Evolutionary conservation across 2,888 invertebrate genomes (phyloP), one percentile per base, ranked within the genome.

Genomic region (Caenorhabditis sp.): DNA sequence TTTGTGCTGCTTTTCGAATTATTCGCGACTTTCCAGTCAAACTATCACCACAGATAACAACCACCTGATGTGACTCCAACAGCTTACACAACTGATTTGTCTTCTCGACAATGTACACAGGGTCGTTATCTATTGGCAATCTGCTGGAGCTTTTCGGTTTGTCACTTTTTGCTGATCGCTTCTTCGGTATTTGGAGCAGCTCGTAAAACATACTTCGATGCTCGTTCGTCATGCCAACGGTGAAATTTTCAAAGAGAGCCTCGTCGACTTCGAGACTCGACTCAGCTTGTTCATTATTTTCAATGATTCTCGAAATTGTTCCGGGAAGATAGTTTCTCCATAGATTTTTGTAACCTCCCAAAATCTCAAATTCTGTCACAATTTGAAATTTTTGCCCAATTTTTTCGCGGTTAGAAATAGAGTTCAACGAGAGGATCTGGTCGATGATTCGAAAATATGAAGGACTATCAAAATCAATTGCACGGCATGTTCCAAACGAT

Each of bases 361-460:
- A 71, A 19, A 60, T 51, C 27, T 71, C 60, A 12, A 71, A 61
- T 31, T 71, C 71, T 0, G 53, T 31, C 26, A 71, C 57, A 17
- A 66, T 60, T 60, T 64, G 71, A 17, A 66, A 71, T 51, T 71
- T 71, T 10, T 67, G 66, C 26, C 60, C 17, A 4, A 31, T 1
- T 58, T 72, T 72, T 26, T 72, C 72, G 36, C 68, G 36, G 37
- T 68, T 64, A 24, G 65, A 23, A 19, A 72, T 58, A 21, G 61
- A 62, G 31, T 72, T 57, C 58, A 72, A 23, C 3, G 72, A 68
- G 3, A 72, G 50, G 3, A 8, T 37, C 21, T 72, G 64, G 19
- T 72, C 72, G 19, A 72, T 62, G 0, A 36, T 21, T 65, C 58
- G 58, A 10, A 50, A 14, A 26, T 64, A 64, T 1, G 60, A 49